Percentiles rank a stretch among this genome's conserved stretches.
Conservation (phyloP, 2,888 invertebrate genomes). For the Phyllotreta cruciferae region DNA sequence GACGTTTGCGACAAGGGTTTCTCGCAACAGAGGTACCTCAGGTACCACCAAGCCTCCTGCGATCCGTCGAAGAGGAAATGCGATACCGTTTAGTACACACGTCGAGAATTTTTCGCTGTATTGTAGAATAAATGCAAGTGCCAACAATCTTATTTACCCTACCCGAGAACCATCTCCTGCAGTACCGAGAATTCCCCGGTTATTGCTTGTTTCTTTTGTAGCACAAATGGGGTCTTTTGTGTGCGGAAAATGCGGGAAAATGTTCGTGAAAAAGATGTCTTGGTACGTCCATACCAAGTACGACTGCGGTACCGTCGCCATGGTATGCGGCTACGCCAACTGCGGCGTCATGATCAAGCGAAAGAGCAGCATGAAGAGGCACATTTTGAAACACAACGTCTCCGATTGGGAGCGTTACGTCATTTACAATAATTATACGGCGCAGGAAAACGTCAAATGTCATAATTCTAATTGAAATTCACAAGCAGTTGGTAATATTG, state of each 20-base stretch:
- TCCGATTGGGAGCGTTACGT: slow-evolving; percentile 36
- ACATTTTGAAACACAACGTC: slow-evolving; percentile 37
- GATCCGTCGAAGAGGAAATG: slow-evolving; percentile 2
- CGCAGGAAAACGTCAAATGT: background rate
- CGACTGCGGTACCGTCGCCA: slow-evolving; percentile 32
- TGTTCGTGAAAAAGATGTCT: slow-evolving; percentile 34
- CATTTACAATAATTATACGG: background rate
- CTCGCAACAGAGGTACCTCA: slow-evolving; percentile 47
- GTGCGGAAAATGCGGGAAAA: slow-evolving; percentile 36
- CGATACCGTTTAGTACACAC: background rate
- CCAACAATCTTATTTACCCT: no score
- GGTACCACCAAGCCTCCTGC: slow-evolving; percentile 35
- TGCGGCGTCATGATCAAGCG: slow-evolving; percentile 39
- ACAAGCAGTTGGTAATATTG: no score
- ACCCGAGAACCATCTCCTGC: no score
- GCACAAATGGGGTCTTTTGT: background rate
- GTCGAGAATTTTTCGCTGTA: background rate
- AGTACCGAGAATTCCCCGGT: no score
- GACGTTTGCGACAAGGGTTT: slow-evolving; percentile 44
- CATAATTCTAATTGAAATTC: background rate
- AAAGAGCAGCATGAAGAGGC: slow-evolving; percentile 43
- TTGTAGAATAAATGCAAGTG: background rate
- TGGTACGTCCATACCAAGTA: slow-evolving; percentile 37
- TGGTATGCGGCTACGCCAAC: slow-evolving; percentile 32
- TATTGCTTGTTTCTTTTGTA: background rate